Conservation (phyloP, 2,888 invertebrate species). For the Diplolepis rosae region DNA sequence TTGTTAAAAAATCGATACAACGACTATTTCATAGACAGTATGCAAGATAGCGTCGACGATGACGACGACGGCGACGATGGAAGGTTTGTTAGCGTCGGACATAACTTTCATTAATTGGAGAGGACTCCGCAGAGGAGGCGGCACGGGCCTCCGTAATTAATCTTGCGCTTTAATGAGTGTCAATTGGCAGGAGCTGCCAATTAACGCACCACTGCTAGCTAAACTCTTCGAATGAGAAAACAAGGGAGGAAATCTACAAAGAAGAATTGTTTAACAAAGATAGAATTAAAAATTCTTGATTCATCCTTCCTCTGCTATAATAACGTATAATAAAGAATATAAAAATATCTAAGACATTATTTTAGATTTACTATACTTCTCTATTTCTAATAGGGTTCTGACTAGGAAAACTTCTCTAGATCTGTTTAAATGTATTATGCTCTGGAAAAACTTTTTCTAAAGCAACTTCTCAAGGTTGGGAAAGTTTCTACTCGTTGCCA, state of each 20-base stretch:
- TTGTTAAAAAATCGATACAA: slow-evolving; percentile 45
- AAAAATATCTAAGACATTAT: no score
- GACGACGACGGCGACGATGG: slow-evolving; percentile 47
- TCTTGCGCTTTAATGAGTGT: slow-evolving; percentile 69
- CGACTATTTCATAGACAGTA: slow-evolving; percentile 37
- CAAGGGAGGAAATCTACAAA: slow-evolving; percentile 38
- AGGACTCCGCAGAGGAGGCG: slow-evolving; percentile 58
- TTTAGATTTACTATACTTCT: no score
- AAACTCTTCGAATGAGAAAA: slow-evolving; percentile 50
- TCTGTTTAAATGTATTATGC: no score
- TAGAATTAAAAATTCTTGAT: background rate
- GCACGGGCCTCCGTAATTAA: slow-evolving; percentile 61
- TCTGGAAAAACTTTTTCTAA: no score
- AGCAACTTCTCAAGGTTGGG: no score
- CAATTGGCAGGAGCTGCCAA: slow-evolving; percentile 68
- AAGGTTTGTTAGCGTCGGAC: slow-evolving; percentile 67
- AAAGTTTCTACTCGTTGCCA: no score
- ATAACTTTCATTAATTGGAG: slow-evolving; percentile 69
- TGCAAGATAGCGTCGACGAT: slow-evolving; percentile 50
- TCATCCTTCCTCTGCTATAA: no score
- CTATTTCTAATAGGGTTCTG: no score
- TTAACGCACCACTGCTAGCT: slow-evolving; percentile 61
- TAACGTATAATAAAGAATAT: no score
- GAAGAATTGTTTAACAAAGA: slow-evolving; percentile 34
- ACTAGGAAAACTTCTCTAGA: no score